phyloP scores from a whole-genome alignment of 1,140 invertebrate genomes.

The Lordiphosa clarofinis region DNA sequence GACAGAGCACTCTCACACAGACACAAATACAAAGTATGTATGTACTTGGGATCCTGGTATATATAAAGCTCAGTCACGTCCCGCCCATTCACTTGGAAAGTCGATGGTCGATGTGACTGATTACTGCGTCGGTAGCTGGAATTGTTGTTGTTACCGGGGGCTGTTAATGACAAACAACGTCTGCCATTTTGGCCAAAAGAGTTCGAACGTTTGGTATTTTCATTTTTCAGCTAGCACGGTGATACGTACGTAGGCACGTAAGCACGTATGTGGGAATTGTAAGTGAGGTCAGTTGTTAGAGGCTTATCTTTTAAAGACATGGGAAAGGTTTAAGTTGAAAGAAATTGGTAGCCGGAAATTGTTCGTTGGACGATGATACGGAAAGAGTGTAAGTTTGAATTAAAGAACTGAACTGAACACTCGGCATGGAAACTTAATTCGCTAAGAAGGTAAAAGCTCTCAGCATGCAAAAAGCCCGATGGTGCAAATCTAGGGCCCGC shows the following conservation, averaged over 20 bases:
- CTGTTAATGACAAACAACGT: constrained; percentile 69
- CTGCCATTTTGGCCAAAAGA: constrained; percentile 64
- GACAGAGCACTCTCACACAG: constrained; percentile 27
- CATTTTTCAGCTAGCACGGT: constrained; percentile 1
- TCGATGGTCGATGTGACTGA: constrained; percentile 75
- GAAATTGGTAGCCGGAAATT: constrained; percentile 1
- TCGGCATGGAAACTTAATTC: too few relatives aligned
- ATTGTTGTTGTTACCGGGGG: constrained; percentile 15
- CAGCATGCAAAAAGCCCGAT: too few relatives aligned
- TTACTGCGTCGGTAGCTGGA: constrained; percentile 61
- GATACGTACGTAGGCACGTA: neutral
- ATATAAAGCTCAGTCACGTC: constrained; percentile 59
- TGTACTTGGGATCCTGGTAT: constrained; percentile 6
- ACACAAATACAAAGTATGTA: constrained; percentile 7
- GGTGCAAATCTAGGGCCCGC: too few relatives aligned
- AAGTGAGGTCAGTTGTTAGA: too few relatives aligned
- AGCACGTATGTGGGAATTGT: neutral
- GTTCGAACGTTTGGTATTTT: constrained; percentile 24
- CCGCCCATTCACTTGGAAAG: constrained; percentile 75
- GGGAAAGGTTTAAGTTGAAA: too few relatives aligned
- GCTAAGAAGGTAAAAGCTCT: too few relatives aligned
- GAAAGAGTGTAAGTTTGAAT: too few relatives aligned
- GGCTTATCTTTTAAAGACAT: too few relatives aligned
- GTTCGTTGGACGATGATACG: too few relatives aligned
- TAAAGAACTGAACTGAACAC: too few relatives aligned